These are phyloP conservation scores for Physeter macrocephalus DNA, from an alignment of 2,113 vertebrate species.

Conservation along the genomic window DNA sequence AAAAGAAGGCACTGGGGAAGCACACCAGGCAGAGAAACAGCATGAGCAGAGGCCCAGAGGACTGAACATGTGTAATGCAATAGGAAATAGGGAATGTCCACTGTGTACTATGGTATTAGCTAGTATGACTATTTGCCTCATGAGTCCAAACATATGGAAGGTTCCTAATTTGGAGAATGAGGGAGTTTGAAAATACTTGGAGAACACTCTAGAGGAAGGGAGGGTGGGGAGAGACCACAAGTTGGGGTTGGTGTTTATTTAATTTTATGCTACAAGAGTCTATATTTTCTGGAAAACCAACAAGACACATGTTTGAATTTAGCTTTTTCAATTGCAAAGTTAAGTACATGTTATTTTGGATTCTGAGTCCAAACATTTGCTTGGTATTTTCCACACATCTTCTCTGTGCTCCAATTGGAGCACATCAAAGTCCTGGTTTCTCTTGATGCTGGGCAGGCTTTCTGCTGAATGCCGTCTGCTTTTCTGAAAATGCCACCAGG, in stretches of 20 bases:
- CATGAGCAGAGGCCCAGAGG: background rate
- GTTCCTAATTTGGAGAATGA: background rate
- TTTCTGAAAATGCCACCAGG: constrained; percentile 59
- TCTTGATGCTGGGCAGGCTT: constrained; percentile 49
- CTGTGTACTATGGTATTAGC: background rate
- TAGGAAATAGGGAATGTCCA: background rate
- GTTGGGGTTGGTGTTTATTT: constrained; percentile 63
- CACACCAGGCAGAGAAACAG: background rate
- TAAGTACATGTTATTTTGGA: constrained; percentile 71
- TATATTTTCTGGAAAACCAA: constrained; percentile 73
- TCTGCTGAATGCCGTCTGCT: constrained; percentile 54
- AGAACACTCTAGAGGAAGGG: background rate
- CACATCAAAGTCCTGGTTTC: constrained; percentile 58
- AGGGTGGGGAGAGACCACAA: background rate
- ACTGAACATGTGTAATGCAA: background rate
- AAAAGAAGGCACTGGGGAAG: background rate
- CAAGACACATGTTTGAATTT: constrained; percentile 73
- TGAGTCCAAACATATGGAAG: background rate
- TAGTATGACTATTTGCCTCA: background rate
- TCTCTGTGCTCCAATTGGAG: constrained; percentile 60
- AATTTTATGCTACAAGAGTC: constrained; percentile 69
- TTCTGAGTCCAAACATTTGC: constrained; percentile 71
- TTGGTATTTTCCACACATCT: constrained; percentile 73
- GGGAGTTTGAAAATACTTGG: constrained; percentile 20
- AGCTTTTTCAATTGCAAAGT: constrained; percentile 68